A percentile compares a stretch with the other conserved stretches of the same genome.
These are phyloP conservation scores for Pinna nobilis DNA, from an alignment of 1,140 invertebrate species.

Conservation along the genomic window DNA sequence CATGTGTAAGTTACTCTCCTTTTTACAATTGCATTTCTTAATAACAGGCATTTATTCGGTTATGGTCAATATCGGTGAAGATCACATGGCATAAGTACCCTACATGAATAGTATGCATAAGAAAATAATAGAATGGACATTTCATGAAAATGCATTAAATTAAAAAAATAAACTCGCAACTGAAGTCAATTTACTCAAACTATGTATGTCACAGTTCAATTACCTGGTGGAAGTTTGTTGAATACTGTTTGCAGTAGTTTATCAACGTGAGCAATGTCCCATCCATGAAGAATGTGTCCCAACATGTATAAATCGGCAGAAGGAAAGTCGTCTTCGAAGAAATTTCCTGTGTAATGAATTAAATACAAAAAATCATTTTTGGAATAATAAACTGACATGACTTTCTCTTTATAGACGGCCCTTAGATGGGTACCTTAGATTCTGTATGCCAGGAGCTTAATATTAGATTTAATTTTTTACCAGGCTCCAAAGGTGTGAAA, in stretches of 20 bases:
- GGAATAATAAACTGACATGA: background rate
- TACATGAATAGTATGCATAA: background rate
- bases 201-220: background rate
- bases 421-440: background rate
- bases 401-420: background rate
- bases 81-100: too few relatives aligned
- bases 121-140: background rate
- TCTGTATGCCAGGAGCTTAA: background rate
- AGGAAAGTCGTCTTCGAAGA: conserved; percentile 57
- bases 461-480: background rate
- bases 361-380: background rate
- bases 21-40: too few relatives aligned
- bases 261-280: conserved; percentile 47
- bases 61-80: too few relatives aligned
- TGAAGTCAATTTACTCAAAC: background rate
- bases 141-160: background rate
- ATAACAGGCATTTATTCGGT: too few relatives aligned
- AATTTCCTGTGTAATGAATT: conserved; percentile 51
- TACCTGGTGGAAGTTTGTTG: conserved; percentile 52
- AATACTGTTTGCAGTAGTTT: conserved; percentile 52
- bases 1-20: too few relatives aligned
- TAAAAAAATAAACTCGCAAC: background rate
- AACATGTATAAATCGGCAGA: conserved; percentile 55
- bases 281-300: conserved; percentile 56
- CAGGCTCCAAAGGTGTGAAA: too few relatives aligned